phyloP scores from a whole-genome alignment of 2,113 vertebrate genomes.

The Hiodon tergisus region DNA sequence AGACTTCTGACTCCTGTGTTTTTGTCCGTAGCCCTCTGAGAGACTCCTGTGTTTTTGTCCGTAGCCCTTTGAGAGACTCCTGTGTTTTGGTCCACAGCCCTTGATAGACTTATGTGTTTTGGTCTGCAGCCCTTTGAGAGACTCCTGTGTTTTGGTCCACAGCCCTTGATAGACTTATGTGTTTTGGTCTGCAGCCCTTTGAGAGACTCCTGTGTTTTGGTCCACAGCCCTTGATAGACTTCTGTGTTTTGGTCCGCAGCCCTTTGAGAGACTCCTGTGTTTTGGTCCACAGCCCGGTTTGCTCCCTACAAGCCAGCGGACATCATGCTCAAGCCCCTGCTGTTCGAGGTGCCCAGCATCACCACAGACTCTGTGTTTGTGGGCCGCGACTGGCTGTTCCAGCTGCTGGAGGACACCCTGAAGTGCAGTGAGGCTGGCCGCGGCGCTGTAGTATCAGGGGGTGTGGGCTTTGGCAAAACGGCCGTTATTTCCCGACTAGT shows the following conservation, averaged over 20 bases:
- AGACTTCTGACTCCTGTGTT: background rate
- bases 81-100: background rate
- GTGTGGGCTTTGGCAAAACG: conserved; percentile 92
- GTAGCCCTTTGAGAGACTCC: conserved; percentile 55
- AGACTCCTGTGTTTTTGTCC: conserved; percentile 26
- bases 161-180: background rate
- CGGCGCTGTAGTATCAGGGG: conserved; percentile 81
- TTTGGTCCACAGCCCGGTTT: conserved; percentile 72
- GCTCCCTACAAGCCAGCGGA: conserved; percentile 91
- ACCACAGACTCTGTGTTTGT: conserved; percentile 95
- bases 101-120: background rate
- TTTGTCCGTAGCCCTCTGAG: background rate
- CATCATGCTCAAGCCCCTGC: conserved; percentile 90
- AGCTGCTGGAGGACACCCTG: conserved; percentile 75
- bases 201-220: conserved; percentile 11
- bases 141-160: too few relatives aligned
- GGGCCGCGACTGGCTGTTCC: conserved; percentile 93
- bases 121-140: background rate
- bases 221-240: conserved; percentile 58
- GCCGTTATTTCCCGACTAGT: conserved; percentile 90
- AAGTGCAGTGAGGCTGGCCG: conserved; percentile 58
- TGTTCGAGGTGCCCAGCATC: conserved; percentile 98
- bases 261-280: background rate
- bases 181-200: background rate
- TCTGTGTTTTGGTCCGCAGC: background rate